These are phyloP conservation scores for Riparia riparia DNA, from an alignment of 2,113 vertebrate genomes.

Conservation along the genomic window DNA sequence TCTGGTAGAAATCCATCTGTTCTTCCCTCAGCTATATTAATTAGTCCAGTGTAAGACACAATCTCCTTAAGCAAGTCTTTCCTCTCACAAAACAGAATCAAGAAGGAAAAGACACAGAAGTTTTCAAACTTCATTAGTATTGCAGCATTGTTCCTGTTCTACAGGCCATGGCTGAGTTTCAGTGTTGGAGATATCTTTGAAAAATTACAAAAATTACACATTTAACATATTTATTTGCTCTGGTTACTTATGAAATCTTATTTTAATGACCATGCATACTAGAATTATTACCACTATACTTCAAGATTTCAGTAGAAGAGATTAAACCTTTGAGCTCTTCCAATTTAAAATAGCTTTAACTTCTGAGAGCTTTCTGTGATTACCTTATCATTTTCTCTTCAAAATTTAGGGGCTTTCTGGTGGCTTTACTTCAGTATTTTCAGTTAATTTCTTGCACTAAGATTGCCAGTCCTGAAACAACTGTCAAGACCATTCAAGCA, in stretches of 20 bases:
- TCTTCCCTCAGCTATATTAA: neutral
- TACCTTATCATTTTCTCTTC: conserved; percentile 30
- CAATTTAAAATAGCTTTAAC: conserved; percentile 40
- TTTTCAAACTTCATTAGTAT: conserved; percentile 34
- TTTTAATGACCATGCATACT: conserved; percentile 42
- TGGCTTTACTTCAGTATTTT: conserved; percentile 6
- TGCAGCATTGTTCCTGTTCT: neutral
- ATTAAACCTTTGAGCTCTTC: conserved; percentile 50
- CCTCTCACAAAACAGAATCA: neutral
- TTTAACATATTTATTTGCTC: conserved; percentile 37
- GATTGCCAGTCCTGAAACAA: conserved; percentile 47
- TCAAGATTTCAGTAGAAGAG: conserved; percentile 15
- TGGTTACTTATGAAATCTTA: conserved; percentile 40
- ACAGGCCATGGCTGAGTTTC: neutral
- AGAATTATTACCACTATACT: conserved; percentile 47
- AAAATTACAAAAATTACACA: neutral
- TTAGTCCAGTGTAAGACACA: neutral
- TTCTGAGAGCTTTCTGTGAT: conserved; percentile 23
- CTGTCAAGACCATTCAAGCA: conserved; percentile 25
- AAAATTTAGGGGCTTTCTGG: neutral
- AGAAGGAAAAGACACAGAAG: neutral
- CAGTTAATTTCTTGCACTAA: conserved; percentile 23
- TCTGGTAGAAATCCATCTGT: neutral
- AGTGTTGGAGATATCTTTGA: neutral
- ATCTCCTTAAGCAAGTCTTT: neutral